Percentiles rank a stretch among this genome's conserved stretches.
Evolutionary conservation across 2,113 vertebrate species (phyloP).

Genomic region (Myotis yumanensis): DNA sequence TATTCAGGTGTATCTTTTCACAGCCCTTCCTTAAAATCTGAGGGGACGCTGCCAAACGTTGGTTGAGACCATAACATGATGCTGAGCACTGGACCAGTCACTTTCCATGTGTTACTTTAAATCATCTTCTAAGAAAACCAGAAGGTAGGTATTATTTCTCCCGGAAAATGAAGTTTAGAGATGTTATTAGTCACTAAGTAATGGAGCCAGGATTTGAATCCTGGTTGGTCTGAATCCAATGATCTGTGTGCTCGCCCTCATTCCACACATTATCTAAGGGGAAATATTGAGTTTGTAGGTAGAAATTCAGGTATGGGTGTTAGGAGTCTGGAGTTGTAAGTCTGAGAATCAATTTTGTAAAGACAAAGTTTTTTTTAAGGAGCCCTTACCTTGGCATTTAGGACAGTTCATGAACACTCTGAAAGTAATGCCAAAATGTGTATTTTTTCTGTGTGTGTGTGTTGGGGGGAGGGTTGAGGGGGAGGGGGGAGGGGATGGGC

Average conservation of each 20-base stretch:
- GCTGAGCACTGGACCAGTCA: background rate
- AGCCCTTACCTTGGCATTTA: background rate
- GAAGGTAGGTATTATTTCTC: background rate
- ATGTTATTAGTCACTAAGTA: background rate
- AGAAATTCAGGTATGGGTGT: background rate
- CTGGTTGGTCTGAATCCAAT: background rate
- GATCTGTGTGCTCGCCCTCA: background rate
- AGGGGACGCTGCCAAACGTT: background rate
- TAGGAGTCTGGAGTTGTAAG: background rate
- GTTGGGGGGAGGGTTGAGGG: accelerated
- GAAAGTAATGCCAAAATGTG: background rate
- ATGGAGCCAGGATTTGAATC: background rate
- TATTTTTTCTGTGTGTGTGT: background rate
- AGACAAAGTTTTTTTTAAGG: background rate
- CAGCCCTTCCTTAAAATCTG: background rate
- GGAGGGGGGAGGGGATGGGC: accelerated
- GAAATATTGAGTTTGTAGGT: background rate
- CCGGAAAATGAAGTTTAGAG: background rate
- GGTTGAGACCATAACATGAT: background rate
- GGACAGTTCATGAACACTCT: background rate
- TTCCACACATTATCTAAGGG: background rate
- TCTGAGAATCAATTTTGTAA: background rate
- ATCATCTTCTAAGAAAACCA: background rate
- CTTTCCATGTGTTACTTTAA: no score
- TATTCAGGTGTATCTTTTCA: background rate